phyloP scores from a whole-genome alignment of 2,113 vertebrate species.

The Rhizomys pruinosus region DNA sequence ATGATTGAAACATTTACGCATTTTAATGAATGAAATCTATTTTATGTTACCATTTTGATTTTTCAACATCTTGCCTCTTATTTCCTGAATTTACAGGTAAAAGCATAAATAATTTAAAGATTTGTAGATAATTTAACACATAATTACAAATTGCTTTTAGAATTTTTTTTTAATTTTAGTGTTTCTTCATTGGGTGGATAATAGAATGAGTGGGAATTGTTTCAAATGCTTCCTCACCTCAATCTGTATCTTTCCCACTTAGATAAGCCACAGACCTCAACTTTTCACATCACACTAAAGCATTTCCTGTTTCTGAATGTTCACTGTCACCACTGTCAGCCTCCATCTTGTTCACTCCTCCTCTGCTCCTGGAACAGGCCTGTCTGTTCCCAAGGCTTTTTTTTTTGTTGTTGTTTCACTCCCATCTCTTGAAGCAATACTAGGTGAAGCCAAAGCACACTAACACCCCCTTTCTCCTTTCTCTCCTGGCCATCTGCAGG shows the following conservation, averaged over 20 bases:
- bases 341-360: background rate
- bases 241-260: background rate
- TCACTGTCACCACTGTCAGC: background rate
- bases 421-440: background rate
- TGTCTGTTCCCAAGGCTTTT: background rate
- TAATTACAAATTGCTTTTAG: background rate
- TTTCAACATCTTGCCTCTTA: background rate
- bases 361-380: background rate
- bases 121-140: background rate
- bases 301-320: background rate
- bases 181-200: background rate
- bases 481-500: background rate
- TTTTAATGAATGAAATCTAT: background rate
- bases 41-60: slow-evolving; percentile 10
- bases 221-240: background rate
- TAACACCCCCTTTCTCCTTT: background rate
- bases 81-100: background rate
- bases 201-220: background rate
- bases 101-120: background rate
- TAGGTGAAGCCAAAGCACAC: background rate
- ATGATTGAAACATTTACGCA: background rate
- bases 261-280: background rate
- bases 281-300: background rate
- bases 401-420: no score
- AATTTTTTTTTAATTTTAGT: background rate